Conservation (phyloP, 2,797 vertebrate genomes). For the Catharus ustulatus region DNA sequence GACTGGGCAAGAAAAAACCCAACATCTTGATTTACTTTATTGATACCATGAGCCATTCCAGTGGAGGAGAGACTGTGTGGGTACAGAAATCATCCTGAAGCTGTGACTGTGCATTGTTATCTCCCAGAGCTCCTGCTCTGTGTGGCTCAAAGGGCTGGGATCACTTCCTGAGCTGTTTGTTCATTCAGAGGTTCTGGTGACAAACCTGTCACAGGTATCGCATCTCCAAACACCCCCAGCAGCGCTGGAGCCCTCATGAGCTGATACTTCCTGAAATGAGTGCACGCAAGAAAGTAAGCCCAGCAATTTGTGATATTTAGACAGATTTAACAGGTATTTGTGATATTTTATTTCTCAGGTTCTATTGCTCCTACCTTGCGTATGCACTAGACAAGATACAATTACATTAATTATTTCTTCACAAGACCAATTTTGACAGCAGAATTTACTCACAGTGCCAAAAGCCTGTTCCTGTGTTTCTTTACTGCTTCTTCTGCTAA, state of each 20-base stretch:
- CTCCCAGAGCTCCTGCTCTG: background rate
- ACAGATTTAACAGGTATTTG: background rate
- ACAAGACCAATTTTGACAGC: background rate
- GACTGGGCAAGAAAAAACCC: background rate
- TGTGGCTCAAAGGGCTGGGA: background rate
- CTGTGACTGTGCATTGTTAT: fast-evolving
- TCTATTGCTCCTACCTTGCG: background rate
- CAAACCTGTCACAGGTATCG: background rate
- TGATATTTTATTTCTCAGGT: background rate
- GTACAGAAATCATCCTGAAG: background rate
- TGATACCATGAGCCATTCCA: background rate
- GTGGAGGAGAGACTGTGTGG: background rate
- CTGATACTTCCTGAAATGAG: background rate
- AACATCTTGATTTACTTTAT: background rate
- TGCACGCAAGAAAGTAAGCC: background rate
- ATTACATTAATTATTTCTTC: background rate
- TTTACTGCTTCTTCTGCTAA: background rate
- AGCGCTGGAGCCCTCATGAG: background rate
- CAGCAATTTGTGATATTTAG: background rate
- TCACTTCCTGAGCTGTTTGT: background rate
- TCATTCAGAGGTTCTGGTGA: background rate
- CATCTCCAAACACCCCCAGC: background rate
- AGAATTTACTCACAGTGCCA: background rate
- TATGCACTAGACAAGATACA: background rate
- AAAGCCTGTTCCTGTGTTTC: background rate